Conservation (phyloP, 2,113 vertebrate species). For the Brachirus orientalis region DNA sequence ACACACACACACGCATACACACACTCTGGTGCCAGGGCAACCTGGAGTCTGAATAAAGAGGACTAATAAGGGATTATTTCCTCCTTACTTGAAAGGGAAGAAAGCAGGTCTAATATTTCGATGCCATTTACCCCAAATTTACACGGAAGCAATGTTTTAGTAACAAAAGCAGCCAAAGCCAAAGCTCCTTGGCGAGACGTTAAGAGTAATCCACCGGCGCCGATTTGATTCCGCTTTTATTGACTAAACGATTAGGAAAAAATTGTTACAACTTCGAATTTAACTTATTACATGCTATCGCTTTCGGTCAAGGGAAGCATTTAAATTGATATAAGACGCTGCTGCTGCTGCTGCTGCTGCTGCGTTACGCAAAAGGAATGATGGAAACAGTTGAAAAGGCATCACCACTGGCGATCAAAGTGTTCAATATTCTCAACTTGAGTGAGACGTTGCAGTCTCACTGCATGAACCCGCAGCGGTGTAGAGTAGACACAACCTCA, state of each 20-base stretch:
- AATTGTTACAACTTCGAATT: constrained; percentile 20
- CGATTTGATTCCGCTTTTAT: constrained; percentile 36
- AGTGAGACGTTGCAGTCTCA: constrained; percentile 1
- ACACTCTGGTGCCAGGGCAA: constrained; percentile 8
- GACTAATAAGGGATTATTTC: constrained; percentile 1
- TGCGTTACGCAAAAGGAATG: no score
- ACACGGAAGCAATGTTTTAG: neutral
- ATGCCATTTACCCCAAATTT: constrained; percentile 1
- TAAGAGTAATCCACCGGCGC: constrained; percentile 2
- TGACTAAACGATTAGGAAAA: constrained; percentile 22
- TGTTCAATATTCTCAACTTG: constrained; percentile 36
- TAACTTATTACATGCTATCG: constrained; percentile 4
- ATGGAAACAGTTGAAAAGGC: neutral
- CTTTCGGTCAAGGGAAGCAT: no score
- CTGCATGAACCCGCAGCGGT: constrained; percentile 5
- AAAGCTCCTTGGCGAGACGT: no score
- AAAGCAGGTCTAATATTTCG: neutral
- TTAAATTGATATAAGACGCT: no score
- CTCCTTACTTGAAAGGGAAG: neutral
- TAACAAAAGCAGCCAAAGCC: no score
- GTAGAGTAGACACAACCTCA: no score
- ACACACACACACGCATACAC: neutral
- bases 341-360: no score
- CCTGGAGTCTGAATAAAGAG: constrained; percentile 16
- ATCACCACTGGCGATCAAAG: constrained; percentile 17